Percentiles rank a stretch among this genome's conserved stretches.
phyloP scores from a whole-genome alignment of 2,797 vertebrate species.

The Lacerta viridis region DNA sequence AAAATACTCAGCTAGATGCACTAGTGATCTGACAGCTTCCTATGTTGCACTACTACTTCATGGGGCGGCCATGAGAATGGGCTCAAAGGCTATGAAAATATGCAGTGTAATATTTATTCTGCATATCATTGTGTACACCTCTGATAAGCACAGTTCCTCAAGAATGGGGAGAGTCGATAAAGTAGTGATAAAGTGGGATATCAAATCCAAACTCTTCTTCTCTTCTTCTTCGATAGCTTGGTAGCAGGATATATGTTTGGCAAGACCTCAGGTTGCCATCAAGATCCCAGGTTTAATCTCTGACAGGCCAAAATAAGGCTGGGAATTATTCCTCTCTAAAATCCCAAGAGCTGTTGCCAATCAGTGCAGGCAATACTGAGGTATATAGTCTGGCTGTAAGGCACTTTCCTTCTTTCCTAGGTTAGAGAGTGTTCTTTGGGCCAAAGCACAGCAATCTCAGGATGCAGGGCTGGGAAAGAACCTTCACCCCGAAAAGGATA shows the following conservation, averaged over 20 bases:
- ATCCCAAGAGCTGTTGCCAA: background rate
- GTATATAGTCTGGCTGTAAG: too few species aligned
- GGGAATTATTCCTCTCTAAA: background rate
- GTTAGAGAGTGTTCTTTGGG: too few species aligned
- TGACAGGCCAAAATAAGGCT: background rate
- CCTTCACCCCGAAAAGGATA: too few species aligned
- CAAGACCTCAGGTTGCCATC: background rate
- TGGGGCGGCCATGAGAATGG: background rate
- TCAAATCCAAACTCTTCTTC: too few species aligned
- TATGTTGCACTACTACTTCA: background rate
- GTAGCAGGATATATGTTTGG: background rate
- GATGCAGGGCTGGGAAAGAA: too few species aligned
- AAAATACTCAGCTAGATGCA: too few species aligned
- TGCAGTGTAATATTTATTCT: background rate
- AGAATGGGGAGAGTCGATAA: background rate
- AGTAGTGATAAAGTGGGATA: too few species aligned
- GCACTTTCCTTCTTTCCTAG: too few species aligned
- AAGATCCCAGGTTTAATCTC: background rate
- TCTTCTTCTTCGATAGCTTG: background rate
- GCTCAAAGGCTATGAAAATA: background rate
- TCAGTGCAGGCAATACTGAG: background rate
- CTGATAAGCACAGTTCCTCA: background rate
- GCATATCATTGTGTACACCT: background rate
- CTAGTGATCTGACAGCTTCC: too few species aligned
- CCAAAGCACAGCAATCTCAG: too few species aligned